Evolutionary conservation across 2,113 vertebrate species (phyloP).

Genomic region (Myiagra hebetior): DNA sequence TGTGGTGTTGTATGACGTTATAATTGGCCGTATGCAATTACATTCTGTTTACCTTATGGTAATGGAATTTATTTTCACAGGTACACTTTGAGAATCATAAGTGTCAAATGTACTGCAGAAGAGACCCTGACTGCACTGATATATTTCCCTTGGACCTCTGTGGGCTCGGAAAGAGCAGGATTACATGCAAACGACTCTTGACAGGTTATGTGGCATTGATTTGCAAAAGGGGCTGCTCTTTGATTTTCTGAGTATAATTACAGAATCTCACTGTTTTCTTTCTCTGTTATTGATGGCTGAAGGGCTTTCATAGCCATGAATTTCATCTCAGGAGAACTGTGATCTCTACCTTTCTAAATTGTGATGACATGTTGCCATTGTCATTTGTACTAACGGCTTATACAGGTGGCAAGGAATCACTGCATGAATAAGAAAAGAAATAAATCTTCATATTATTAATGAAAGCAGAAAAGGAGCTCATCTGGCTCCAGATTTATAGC

Average conservation of each 20-base stretch:
- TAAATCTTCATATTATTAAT: slow-evolving; percentile 39
- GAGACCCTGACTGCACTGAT: background rate
- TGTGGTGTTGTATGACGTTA: background rate
- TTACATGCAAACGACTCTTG: slow-evolving; percentile 23
- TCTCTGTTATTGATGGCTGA: slow-evolving; percentile 38
- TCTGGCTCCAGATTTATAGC: background rate
- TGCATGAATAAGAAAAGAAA: slow-evolving; percentile 27
- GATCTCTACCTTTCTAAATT: slow-evolving; percentile 47
- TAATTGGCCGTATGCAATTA: slow-evolving; percentile 15
- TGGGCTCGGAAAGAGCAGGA: background rate
- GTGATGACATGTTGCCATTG: slow-evolving; percentile 37
- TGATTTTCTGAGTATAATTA: slow-evolving; percentile 67
- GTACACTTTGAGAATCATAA: background rate
- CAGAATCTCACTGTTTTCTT: slow-evolving; percentile 44
- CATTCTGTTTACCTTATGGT: slow-evolving; percentile 14
- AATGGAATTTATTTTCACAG: background rate
- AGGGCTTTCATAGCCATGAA: slow-evolving; percentile 34
- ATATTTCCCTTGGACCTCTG: background rate
- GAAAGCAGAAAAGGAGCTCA: background rate
- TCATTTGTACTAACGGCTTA: background rate
- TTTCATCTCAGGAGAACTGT: slow-evolving; percentile 53
- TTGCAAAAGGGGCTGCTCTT: slow-evolving; percentile 46
- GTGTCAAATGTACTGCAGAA: background rate
- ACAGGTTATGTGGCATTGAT: slow-evolving; percentile 53
- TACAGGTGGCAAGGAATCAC: slow-evolving; percentile 1